Evolutionary conservation across 2,797 vertebrate genomes (phyloP), one percentile per base, ranked within the genome.

Genomic region (Eleutherodactylus coqui): DNA sequence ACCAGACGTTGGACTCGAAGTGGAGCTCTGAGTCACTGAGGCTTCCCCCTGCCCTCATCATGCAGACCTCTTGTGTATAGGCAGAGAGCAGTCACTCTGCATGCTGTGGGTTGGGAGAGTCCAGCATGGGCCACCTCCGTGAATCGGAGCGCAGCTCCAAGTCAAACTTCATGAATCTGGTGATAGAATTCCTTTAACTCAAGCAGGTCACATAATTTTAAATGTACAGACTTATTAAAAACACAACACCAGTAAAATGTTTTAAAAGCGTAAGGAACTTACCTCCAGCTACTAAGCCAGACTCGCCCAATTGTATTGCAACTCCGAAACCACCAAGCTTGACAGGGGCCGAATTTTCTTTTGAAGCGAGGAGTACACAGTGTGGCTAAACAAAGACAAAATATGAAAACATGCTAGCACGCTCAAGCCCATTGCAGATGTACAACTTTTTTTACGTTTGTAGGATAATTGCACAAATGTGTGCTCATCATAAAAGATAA

Each of bases 261-360:
- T 64, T 14, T 4, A 17, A n/a, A 72, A 16, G 3, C 14, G 9
- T 72, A 19, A 43, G 0, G 27, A 53, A 90, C 94, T 95, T 96
- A 99, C 97, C 98, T 97, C 98, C 98, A 89, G 98, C 97, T 91
- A 99, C 98, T 88, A 99, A 94, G 85, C 98, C 98, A 9, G 98
- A 99, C 90, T 99, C 98, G 69, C 98, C 98, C 32, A 99, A 95
- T 76, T 99, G 98, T 94, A 99, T 99, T 88, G 98, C 98, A 70
- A 99, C 98, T 34, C 98, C 98, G n/a, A 99, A 99, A 36, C 98
- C 98, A 17, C 98, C 98, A 87, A 99, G 93, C 90, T 99, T 99
- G 88, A 99, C 98, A 0, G 98, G 98, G 86, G 98, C 97, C 0
- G 97, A 99, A 91, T 99, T 99, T 92, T 99, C 98, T 92, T 99